phyloP scores from a whole-genome alignment of 2,797 vertebrate genomes.

The Clarias laeviceps region DNA sequence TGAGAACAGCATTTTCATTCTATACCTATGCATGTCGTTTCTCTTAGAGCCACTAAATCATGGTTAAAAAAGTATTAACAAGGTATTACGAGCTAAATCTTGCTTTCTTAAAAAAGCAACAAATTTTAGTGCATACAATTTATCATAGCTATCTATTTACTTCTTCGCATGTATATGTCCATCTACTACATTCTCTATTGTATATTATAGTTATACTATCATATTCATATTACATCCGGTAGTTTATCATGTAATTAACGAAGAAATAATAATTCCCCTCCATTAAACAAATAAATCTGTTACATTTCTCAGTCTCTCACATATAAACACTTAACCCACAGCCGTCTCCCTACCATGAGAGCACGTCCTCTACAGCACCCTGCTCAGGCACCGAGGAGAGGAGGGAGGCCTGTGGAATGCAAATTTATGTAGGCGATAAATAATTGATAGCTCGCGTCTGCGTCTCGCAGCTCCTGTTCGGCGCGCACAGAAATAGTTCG shows the following conservation, averaged over 20 bases:
- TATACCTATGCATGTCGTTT: too few species aligned
- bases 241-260: slow-evolving; percentile 13
- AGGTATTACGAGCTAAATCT: too few species aligned
- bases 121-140: too few species aligned
- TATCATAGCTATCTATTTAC: too few species aligned
- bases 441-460: slow-evolving; percentile 57
- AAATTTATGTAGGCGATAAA: slow-evolving; percentile 60
- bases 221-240: background rate
- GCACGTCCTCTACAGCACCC: slow-evolving; percentile 9
- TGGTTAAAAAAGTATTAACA: too few species aligned
- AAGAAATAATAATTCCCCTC: background rate
- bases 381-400: slow-evolving; percentile 29
- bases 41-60: too few species aligned
- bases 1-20: too few species aligned
- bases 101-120: too few species aligned
- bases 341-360: background rate
- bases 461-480: slow-evolving; percentile 43
- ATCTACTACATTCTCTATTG: background rate
- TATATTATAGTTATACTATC: slow-evolving; percentile 5
- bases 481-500: slow-evolving; percentile 46
- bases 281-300: slow-evolving; percentile 41
- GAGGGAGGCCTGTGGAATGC: slow-evolving; percentile 49
- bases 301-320: slow-evolving; percentile 25
- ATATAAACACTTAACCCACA: slow-evolving; percentile 33
- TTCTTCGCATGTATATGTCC: background rate